Conservation (phyloP, 2,888 invertebrate species). For the Eudemis profundana region DNA sequence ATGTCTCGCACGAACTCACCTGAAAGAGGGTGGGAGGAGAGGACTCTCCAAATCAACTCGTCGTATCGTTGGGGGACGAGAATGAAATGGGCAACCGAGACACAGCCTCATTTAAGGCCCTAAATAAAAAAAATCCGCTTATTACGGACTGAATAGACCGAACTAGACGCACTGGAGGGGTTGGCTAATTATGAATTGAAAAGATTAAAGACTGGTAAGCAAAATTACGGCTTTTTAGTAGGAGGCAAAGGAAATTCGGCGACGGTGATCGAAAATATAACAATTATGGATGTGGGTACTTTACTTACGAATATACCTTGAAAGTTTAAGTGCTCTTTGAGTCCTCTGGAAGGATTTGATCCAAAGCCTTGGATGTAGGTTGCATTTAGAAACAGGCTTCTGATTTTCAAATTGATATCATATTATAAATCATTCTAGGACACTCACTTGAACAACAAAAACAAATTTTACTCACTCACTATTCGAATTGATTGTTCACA, state of each 20-base stretch:
- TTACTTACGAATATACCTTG: too few species aligned
- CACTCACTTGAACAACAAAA: too few species aligned
- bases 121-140: conserved; percentile 64
- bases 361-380: too few species aligned
- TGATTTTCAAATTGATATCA: too few species aligned
- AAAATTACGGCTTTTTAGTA: neutral
- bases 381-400: too few species aligned
- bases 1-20: conserved; percentile 73
- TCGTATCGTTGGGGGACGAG: conserved; percentile 62
- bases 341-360: too few species aligned
- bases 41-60: conserved; percentile 66
- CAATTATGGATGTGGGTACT: neutral
- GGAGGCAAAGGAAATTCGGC: neutral
- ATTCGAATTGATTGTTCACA: too few species aligned
- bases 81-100: conserved; percentile 75
- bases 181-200: conserved; percentile 55
- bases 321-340: too few species aligned
- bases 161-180: conserved; percentile 48
- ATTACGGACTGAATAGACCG: conserved; percentile 54
- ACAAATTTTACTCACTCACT: too few species aligned
- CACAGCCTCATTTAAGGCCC: conserved; percentile 64
- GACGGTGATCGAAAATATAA: neutral
- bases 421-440: too few species aligned
- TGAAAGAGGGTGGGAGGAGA: conserved; percentile 61
- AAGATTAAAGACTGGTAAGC: neutral